A percentile compares a stretch with the other conserved stretches of the same genome.
These are phyloP conservation scores for Triops longicaudatus DNA, from an alignment of 1,140 invertebrate species.

Conservation along the genomic window DNA sequence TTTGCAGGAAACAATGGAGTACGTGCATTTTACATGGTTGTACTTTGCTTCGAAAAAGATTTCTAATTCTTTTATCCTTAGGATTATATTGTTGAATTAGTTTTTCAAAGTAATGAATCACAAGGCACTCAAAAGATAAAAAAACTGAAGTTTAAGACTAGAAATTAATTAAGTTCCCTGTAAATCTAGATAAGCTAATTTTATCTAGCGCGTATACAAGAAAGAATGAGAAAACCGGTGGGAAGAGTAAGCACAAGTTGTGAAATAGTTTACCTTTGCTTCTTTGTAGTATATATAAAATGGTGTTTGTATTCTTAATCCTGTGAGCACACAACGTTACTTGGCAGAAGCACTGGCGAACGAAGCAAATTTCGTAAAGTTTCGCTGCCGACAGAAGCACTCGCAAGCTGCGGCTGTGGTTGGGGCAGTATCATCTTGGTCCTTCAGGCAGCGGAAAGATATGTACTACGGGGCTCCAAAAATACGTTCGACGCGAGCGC, in stretches of 20 bases:
- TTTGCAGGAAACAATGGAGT: no score
- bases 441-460: not conserved
- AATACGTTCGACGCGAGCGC: constrained; percentile 9
- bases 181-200: not conserved
- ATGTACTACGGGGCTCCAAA: not conserved
- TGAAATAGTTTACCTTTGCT: not conserved
- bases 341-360: not conserved
- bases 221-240: not conserved
- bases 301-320: not conserved
- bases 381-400: not conserved
- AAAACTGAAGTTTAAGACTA: not conserved
- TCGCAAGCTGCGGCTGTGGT: not conserved
- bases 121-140: not conserved
- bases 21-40: no score
- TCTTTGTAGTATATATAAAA: not conserved
- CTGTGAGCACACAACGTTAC: not conserved
- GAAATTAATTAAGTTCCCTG: not conserved
- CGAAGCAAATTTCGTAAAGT: not conserved
- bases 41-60: no score
- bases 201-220: not conserved
- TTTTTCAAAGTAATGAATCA: no score
- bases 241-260: not conserved
- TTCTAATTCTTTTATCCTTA: no score
- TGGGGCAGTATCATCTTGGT: not conserved
- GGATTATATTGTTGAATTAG: no score